phyloP scores from a whole-genome alignment of 2,797 vertebrate genomes.

The Sphenodon punctatus region DNA sequence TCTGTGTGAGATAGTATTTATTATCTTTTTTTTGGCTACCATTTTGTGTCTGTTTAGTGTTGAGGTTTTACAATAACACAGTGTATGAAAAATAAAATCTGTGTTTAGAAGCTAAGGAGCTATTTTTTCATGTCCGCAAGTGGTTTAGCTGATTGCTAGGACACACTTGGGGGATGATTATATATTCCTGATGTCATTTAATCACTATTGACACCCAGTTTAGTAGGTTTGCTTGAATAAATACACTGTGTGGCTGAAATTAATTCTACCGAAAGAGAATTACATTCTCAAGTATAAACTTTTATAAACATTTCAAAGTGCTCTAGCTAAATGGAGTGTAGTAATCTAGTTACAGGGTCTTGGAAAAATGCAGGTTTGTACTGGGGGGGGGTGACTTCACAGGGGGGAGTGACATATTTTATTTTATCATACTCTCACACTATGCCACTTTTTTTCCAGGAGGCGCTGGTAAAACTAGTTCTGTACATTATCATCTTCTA shows the following conservation, averaged over 20 bases:
- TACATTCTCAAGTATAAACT: neutral
- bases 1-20: neutral
- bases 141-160: neutral
- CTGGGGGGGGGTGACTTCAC: no score
- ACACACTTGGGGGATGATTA: constrained; percentile 10
- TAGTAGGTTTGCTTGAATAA: neutral
- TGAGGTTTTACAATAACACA: neutral
- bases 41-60: neutral
- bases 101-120: neutral
- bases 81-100: neutral
- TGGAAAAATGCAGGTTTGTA: no score
- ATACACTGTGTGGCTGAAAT: neutral
- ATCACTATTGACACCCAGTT: neutral
- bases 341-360: no score
- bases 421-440: no score
- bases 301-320: neutral
- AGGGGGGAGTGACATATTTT: no score
- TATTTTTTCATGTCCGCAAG: neutral
- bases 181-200: constrained; percentile 1
- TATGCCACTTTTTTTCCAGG: accelerated
- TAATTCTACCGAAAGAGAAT: neutral
- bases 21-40: neutral
- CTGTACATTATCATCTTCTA: neutral
- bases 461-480: accelerated
- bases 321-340: neutral